Conservation (phyloP, 2,113 vertebrate genomes). For the Prunella fulvescens region DNA sequence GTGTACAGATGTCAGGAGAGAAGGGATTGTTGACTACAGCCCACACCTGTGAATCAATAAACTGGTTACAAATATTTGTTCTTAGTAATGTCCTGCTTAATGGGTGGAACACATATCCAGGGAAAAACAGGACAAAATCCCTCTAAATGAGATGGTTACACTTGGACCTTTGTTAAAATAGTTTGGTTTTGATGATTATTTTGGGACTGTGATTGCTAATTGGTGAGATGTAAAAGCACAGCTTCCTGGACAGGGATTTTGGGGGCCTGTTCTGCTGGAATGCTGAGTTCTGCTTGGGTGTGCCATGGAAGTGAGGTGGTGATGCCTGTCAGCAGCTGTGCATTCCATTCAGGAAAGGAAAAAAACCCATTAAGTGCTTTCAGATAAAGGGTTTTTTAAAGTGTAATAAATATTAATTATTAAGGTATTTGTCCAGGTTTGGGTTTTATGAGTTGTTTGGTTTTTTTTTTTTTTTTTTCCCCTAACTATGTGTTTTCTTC, state of each 20-base stretch:
- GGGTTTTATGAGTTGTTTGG: background rate
- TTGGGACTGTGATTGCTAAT: background rate
- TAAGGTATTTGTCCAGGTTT: background rate
- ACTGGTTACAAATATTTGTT: background rate
- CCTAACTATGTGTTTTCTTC: constrained; percentile 50
- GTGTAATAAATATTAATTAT: background rate
- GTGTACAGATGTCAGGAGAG: background rate
- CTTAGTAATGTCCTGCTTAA: background rate
- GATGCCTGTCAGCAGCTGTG: background rate
- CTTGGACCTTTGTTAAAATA: background rate
- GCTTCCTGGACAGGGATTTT: background rate
- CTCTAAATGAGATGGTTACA: accelerated
- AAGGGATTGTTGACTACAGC: background rate
- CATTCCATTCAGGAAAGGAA: background rate
- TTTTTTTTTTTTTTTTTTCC: background rate
- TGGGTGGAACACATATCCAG: background rate
- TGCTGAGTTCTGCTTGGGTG: background rate
- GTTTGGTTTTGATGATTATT: background rate
- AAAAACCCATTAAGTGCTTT: background rate
- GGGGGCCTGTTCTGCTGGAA: background rate
- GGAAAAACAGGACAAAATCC: background rate
- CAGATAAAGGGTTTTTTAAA: background rate
- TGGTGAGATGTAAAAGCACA: background rate
- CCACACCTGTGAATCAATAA: background rate
- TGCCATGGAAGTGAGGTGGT: background rate